Evolutionary conservation across 1,140 invertebrate genomes (phyloP), one percentile per base, ranked within the genome.

Genomic region (Trialeurodes vaporariorum): DNA sequence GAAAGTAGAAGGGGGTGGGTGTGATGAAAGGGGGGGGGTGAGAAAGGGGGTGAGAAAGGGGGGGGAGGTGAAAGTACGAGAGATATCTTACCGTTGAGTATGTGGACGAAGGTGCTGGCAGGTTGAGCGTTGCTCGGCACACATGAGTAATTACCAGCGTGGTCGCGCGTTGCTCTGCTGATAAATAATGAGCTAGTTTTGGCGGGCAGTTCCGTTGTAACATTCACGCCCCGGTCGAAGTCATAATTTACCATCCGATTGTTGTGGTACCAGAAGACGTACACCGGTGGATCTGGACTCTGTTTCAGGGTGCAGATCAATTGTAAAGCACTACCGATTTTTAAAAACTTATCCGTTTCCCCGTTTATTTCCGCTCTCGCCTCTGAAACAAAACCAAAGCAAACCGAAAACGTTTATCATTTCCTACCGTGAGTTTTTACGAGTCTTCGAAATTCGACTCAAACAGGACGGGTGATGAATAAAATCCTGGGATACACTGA

Each of bases 261-360:
- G 76, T 92, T 90, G 78, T 93, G 92, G 78, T 92, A 94, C 92
- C 91, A 94, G 81, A 93, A 93, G 49, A 94, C 85, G 75, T 88
- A 94, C 13, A 87, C 86, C 0, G 90, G 90, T 1, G 85, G 84
- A 74, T 92, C 90, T 1, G 91, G 93, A 62, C 89, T 91, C 70
- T 91, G 86, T 71, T 87, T 84, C 11, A 94, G 86, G 61, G 84
- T 83, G 74, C 92, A 94, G 64, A 88, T 86, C 27, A 94, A 80
- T 65, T 88, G 84, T 69, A 94, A 77, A 71, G 88, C 88, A 34
- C 89, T 92, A 2, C 91, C 91, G 59, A 89, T 88, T 73, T 92
- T 90, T 67, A 94, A 85, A 76, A 90, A 92, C 73, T 93, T 91
- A 76, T 94, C 91, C 61, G 86, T 80, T 62, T 89, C 87, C 9